Evolutionary conservation across 2,113 vertebrate species (phyloP).

Genomic region (Corapipo altera): DNA sequence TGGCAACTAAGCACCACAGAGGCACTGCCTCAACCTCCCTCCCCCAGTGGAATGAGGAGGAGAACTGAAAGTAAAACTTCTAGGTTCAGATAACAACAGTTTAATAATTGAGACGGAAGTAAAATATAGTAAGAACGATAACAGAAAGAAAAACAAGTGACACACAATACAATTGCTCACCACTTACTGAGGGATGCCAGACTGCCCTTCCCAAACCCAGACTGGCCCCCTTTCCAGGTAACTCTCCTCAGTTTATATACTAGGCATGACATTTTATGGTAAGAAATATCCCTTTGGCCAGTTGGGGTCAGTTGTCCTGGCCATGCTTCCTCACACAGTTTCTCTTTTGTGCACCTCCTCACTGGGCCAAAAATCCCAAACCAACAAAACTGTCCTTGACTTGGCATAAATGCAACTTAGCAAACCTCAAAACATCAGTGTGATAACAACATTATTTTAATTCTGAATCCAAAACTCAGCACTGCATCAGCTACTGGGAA

Average conservation of each 20-base stretch:
- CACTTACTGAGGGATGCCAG: background rate
- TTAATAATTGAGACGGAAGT: background rate
- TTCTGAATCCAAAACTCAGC: background rate
- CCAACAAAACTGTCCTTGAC: background rate
- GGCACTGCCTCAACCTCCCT: background rate
- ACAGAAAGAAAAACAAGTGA: background rate
- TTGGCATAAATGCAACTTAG: background rate
- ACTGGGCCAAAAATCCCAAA: background rate
- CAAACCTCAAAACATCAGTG: background rate
- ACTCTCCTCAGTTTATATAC: background rate
- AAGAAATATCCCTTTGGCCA: background rate
- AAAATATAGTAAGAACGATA: background rate
- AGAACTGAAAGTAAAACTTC: background rate
- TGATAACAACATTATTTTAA: background rate
- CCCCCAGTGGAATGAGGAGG: background rate
- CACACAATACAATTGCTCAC: background rate
- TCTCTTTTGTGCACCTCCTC: background rate
- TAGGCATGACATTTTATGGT: background rate
- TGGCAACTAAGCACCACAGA: background rate
- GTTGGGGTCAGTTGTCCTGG: background rate
- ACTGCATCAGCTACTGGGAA: background rate
- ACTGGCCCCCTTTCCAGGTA: background rate
- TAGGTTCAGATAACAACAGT: background rate
- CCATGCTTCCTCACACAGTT: background rate
- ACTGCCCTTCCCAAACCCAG: background rate